A percentile compares a stretch with the other conserved stretches of the same genome.
Conservation (phyloP, 2,888 invertebrate species). For the Ashinkailepas kermadecensis region DNA sequence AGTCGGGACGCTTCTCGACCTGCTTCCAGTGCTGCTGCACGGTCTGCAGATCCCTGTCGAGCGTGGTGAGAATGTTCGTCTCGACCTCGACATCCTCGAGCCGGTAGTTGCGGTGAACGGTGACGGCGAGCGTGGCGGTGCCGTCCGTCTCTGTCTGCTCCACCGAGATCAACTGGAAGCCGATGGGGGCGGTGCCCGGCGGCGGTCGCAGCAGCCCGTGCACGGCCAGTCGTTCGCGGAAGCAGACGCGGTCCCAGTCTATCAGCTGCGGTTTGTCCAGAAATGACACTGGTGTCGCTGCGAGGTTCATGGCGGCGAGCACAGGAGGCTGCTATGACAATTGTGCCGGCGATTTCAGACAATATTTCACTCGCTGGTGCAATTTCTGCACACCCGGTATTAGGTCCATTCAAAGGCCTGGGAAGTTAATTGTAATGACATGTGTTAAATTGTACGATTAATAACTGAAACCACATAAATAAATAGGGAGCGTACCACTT, state of each 20-base stretch:
- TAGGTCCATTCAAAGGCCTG: too few relatives aligned
- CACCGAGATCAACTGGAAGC: not conserved
- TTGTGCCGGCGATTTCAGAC: not conserved
- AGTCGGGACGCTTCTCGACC: not conserved
- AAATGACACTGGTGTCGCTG: not conserved
- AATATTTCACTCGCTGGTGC: not conserved
- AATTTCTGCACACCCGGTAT: too few relatives aligned
- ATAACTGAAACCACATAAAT: too few relatives aligned
- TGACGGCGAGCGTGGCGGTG: not conserved
- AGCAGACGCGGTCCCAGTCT: not conserved
- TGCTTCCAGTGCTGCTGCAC: conserved; percentile 3
- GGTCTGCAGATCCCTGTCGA: not conserved
- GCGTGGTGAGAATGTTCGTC: not conserved
- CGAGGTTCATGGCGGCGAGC: not conserved
- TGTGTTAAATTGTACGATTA: too few relatives aligned
- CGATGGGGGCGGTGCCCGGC: not conserved
- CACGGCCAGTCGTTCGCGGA: not conserved
- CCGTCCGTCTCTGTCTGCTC: not conserved
- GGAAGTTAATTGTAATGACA: too few relatives aligned
- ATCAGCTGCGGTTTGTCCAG: not conserved
- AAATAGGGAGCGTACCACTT: too few relatives aligned
- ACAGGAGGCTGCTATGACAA: not conserved
- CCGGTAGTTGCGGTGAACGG: not conserved
- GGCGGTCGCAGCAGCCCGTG: not conserved
- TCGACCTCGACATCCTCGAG: not conserved